Conservation (phyloP, 2,888 invertebrate genomes). For the Pachydiplax longipennis region DNA sequence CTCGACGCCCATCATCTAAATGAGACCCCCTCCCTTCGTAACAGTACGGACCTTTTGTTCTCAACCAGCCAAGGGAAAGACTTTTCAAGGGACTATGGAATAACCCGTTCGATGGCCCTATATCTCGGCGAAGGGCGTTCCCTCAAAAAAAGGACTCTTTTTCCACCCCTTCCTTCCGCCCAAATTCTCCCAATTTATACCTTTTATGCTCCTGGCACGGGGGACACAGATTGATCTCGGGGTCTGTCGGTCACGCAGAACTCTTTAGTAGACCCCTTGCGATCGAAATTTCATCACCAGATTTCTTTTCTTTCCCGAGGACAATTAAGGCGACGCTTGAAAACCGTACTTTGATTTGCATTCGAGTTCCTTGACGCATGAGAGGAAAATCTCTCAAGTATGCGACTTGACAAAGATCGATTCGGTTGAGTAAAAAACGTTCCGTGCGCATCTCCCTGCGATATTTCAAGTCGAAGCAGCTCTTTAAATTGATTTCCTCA, state of each 20-base stretch:
- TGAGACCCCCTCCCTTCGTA: not conserved
- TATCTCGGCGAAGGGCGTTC: not conserved
- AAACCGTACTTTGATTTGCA: not conserved
- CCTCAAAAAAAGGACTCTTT: not conserved
- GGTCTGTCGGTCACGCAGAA: not conserved
- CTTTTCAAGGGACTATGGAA: not conserved
- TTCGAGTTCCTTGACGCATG: not conserved
- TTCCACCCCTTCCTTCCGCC: not conserved
- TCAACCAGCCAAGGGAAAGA: not conserved
- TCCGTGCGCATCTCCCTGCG: not conserved
- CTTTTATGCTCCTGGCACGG: not conserved
- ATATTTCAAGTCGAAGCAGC: too few relatives aligned
- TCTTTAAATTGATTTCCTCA: too few relatives aligned
- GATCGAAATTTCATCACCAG: not conserved
- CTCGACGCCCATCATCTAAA: not conserved
- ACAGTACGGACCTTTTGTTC: not conserved
- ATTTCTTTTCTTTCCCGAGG: not conserved
- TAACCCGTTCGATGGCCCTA: not conserved
- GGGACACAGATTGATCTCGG: not conserved
- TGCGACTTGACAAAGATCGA: not conserved
- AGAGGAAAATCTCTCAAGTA: not conserved
- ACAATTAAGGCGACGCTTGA: not conserved
- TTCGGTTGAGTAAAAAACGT: not conserved
- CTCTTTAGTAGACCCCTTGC: not conserved
- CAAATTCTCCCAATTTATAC: conserved; percentile 1